phyloP scores from a whole-genome alignment of 2,113 vertebrate species.

The Gasterosteus aculeatus region DNA sequence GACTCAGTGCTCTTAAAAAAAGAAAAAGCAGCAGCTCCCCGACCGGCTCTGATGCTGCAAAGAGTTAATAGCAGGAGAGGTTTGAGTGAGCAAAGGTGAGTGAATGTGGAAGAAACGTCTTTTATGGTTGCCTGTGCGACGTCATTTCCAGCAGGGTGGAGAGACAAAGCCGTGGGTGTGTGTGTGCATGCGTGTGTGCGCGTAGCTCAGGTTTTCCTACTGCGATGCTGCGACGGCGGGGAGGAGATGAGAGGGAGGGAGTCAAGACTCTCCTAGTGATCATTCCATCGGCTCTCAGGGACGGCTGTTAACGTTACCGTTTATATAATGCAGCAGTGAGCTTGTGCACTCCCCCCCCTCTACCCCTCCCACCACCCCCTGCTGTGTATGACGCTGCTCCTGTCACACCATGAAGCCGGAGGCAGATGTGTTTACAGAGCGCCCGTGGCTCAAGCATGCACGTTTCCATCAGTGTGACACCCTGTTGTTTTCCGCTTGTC shows the following conservation, averaged over 20 bases:
- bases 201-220: slow-evolving; percentile 71
- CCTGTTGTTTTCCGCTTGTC: slow-evolving; percentile 60
- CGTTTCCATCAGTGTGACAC: slow-evolving; percentile 51
- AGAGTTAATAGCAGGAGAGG: slow-evolving; percentile 29
- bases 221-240: slow-evolving; percentile 32
- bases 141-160: slow-evolving; percentile 27
- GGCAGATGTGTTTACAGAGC: slow-evolving; percentile 47
- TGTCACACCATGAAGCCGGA: slow-evolving; percentile 37
- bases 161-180: neutral
- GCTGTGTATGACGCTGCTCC: slow-evolving; percentile 23
- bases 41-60: slow-evolving; percentile 11
- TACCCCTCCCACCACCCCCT: neutral
- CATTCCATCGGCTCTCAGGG: slow-evolving; percentile 14
- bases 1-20: slow-evolving; percentile 2
- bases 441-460: slow-evolving; percentile 26
- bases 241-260: slow-evolving; percentile 1
- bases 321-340: slow-evolving; percentile 21
- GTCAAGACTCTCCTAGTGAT: slow-evolving; percentile 15
- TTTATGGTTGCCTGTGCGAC: slow-evolving; percentile 64
- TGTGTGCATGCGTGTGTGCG: slow-evolving; percentile 2
- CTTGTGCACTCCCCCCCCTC: neutral
- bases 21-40: neutral
- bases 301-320: slow-evolving; percentile 12
- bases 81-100: slow-evolving; percentile 29
- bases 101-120: slow-evolving; percentile 54